These are phyloP conservation scores for Allobates femoralis DNA, from an alignment of 2,797 vertebrate genomes.

Conservation along the genomic window DNA sequence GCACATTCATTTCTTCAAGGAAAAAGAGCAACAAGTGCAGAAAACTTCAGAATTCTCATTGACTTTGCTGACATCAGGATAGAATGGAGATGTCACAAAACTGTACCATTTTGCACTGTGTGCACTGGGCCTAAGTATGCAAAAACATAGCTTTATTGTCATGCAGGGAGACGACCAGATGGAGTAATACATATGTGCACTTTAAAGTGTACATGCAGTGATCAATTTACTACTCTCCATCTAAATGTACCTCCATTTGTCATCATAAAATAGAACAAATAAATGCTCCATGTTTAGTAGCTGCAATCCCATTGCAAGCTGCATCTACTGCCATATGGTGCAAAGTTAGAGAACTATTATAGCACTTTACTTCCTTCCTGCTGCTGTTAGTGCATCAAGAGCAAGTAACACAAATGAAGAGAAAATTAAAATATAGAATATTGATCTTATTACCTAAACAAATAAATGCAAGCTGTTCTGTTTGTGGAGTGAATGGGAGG, in stretches of 20 bases:
- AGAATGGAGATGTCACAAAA: not conserved
- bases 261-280: too few species aligned
- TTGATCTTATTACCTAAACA: too few species aligned
- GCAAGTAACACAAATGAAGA: not conserved
- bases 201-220: not conserved
- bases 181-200: not conserved
- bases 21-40: too few species aligned
- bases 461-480: too few species aligned
- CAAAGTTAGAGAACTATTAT: not conserved
- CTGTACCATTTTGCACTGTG: too few species aligned
- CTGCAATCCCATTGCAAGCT: not conserved
- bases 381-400: not conserved
- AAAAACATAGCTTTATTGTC: not conserved
- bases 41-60: too few species aligned
- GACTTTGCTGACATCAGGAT: too few species aligned
- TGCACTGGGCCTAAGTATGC: too few species aligned
- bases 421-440: too few species aligned
- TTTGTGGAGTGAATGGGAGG: not conserved
- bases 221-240: not conserved
- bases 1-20: too few species aligned
- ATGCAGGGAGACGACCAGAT: not conserved
- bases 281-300: too few species aligned
- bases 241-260: too few species aligned
- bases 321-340: not conserved
- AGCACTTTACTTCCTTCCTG: not conserved